Evolutionary conservation across 2,113 vertebrate species (phyloP), one percentile per base, ranked within the genome.

Genomic region (Bothrops jararaca): DNA sequence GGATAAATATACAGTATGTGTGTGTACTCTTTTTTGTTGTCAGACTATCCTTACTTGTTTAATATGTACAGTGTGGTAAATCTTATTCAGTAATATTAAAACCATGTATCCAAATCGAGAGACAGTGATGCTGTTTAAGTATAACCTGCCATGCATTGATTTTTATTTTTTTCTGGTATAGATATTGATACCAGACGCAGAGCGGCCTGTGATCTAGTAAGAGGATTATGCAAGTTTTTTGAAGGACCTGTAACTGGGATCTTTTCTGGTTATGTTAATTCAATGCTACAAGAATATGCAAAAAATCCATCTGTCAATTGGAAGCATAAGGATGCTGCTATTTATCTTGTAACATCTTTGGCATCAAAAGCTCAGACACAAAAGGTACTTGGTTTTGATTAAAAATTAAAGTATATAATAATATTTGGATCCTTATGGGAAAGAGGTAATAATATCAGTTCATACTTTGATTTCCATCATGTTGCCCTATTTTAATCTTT

Each of bases 291-390:
- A 20, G 99, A 99, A 96, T 99, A 99, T 74, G 98, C 99, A 58
- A 99, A 99, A 97, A 99, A 98, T 94, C 99, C 99, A 0, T 96
- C 98, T 56, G 95, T 98, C 92, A 99, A 99, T 97, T 99, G 99
- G 99, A 99, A 99, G 95, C 99, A 99, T 96, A 99, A 99, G 97
- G 99, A 99, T 95, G 99, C 99, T 86, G 99, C 99, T 53, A 99
- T 99, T 97, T 99, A 99, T 96, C 97, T 99, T 91, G 99, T 99
- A 92, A 99, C 99, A 0, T 99, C 99, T 9, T 97, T 99, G 96
- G 99, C 99, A 50, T 99, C 99, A 6, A 99, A 99, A 98, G 99
- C 99, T 88, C 99, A 99, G 93, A 99, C 99, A 23, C 99, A 99
- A 96, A 99, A 99, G 99, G 99, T 99, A 96, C 53, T 1, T 57